phyloP scores from a whole-genome alignment of 2,797 vertebrate genomes.

The Pteropus rufus region DNA sequence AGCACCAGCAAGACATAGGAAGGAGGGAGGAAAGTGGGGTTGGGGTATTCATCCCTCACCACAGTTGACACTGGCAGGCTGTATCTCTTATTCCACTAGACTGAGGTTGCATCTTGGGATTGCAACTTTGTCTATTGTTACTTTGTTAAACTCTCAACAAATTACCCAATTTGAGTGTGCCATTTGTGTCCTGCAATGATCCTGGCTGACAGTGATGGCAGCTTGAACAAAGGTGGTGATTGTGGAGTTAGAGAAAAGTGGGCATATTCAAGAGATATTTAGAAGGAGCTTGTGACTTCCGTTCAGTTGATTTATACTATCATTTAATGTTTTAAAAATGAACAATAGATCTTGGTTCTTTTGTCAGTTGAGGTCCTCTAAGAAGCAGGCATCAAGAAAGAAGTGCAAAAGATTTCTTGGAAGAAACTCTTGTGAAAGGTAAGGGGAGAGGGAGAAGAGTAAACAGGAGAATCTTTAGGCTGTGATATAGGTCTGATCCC shows the following conservation, averaged over 20 bases:
- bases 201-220: background rate
- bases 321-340: background rate
- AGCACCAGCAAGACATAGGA: no score
- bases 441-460: background rate
- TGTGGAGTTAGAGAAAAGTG: background rate
- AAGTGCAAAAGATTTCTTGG: background rate
- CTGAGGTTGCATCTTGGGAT: background rate
- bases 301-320: rapidly evolving
- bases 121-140: background rate
- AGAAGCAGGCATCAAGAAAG: background rate
- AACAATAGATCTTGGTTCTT: background rate
- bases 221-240: background rate
- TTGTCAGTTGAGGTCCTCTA: no score
- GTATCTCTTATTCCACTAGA: background rate
- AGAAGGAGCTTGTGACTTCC: background rate
- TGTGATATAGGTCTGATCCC: background rate
- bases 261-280: background rate
- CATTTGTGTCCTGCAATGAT: background rate
- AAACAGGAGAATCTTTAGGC: background rate
- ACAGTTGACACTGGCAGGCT: background rate
- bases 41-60: background rate
- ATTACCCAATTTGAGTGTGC: background rate
- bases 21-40: background rate
- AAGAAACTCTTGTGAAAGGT: background rate
- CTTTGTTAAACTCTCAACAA: background rate